These are phyloP conservation scores for Atethmia centrago DNA, from an alignment of 2,888 invertebrate genomes.

Conservation along the genomic window DNA sequence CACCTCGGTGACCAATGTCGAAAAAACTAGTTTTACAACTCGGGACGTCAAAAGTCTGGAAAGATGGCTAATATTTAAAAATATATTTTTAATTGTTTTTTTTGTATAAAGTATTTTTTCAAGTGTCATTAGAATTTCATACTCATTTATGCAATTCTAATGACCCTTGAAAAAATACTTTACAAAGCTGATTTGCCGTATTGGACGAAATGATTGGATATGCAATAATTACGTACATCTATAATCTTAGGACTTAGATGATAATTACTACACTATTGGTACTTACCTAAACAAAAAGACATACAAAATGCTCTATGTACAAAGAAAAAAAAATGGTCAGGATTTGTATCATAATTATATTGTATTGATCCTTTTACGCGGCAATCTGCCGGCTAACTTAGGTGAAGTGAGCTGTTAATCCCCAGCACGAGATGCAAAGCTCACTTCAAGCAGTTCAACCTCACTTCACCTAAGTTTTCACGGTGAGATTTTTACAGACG, in stretches of 20 bases:
- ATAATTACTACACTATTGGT: neutral
- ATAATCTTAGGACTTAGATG: neutral
- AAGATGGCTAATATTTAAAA: conserved; percentile 3
- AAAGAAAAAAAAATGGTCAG: neutral
- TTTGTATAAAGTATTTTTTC: too few relatives aligned
- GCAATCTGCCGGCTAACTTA: neutral
- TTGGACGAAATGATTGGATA: neutral
- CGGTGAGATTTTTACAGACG: too few relatives aligned
- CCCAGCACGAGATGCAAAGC: too few relatives aligned
- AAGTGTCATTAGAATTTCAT: too few relatives aligned
- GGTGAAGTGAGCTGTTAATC: too few relatives aligned
- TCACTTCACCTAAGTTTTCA: too few relatives aligned
- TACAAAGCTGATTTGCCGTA: neutral
- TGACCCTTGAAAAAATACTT: neutral
- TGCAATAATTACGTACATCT: neutral
- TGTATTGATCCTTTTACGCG: neutral
- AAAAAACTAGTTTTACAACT: conserved; percentile 20
- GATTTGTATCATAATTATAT: neutral
- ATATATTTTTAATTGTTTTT: too few relatives aligned
- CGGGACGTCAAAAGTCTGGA: conserved; percentile 12
- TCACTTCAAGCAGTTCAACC: too few relatives aligned
- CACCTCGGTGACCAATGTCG: conserved; percentile 34
- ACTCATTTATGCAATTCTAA: conserved; percentile 15
- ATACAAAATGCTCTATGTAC: neutral
- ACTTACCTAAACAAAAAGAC: neutral